Base-by-base conservation (phyloP, 2,888 invertebrate genomes). In the Ellobium chinense region DNA sequence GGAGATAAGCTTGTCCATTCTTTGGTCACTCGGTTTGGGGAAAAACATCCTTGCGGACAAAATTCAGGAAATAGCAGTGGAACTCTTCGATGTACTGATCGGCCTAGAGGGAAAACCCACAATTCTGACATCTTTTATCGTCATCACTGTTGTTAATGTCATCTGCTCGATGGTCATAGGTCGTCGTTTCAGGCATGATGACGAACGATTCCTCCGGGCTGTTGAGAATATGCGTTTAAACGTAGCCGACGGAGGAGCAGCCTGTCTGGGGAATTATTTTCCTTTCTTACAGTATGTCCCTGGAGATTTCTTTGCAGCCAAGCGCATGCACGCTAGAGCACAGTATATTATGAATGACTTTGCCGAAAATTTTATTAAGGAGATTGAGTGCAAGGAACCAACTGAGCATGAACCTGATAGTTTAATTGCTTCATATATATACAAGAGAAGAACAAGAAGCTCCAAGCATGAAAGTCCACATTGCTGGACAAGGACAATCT, bases 261-360 rank as follows among this genome's bases (percentile, higher is more conserved):
- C 37, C n/a, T 34, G 34, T 5, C 37, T 74, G 21, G 14, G 60
- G 0, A 36, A 58, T 60, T 37, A 58, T 37, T 21, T 69, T 27
- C 66, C 60, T 7, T 69, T 56, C 29, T 34, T 78, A 12, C 29
- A 39, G 9, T 46, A 70, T 29, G 21, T 62, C 31, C 78, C 69
- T 39, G 69, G 78, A 31, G 76, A 76, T 46, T 34, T 66, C 7
- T 76, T 78, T 24, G n/a, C 21, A 36, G 78, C 70, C 34, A 78
- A 63, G 37, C 29, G 21, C 0, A 21, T 65, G 31, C 36, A 29
- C 12, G 24, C 58, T 14, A 72, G n/a, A n/a, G n/a, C n/a, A 54
- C n/a, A 31, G n/a, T 9, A 63, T 27, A 24, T 34, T 54, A 12
- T 9, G 62, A 4, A 24, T 72, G 34, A 24, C 29, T n/a, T n/a